These are phyloP conservation scores for Diarsia dahlii DNA, from an alignment of 2,888 invertebrate genomes.

Conservation along the genomic window DNA sequence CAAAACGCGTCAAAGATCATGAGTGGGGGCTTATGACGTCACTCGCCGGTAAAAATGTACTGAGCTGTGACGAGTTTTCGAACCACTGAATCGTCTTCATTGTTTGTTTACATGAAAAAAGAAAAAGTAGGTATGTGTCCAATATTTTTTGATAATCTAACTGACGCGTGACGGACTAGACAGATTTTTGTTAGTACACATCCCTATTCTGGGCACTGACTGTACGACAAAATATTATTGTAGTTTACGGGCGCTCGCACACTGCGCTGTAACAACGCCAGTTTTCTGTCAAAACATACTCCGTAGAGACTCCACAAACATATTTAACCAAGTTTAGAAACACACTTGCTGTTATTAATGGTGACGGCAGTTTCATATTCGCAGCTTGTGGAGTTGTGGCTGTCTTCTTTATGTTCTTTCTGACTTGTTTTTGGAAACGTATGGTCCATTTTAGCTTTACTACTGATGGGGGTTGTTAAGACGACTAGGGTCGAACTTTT, in stretches of 20 bases:
- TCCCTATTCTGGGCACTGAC: no score
- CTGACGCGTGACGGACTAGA: no score
- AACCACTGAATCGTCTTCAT: no score
- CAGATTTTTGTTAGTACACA: no score
- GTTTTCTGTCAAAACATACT: conserved; percentile 55
- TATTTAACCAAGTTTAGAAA: conserved; percentile 57
- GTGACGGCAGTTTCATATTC: conserved; percentile 56
- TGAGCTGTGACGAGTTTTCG: no score
- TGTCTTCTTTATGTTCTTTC: conserved; percentile 52
- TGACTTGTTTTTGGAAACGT: conserved; percentile 13
- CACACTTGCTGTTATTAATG: conserved; percentile 55
- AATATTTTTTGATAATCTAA: no score
- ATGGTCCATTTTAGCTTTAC: not conserved
- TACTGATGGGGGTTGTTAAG: not conserved
- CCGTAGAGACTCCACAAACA: conserved; percentile 49
- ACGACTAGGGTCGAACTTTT: conserved; percentile 2
- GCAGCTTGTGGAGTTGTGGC: conserved; percentile 19
- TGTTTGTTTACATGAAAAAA: no score
- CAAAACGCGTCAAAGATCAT: no score
- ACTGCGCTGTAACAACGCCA: conserved; percentile 41
- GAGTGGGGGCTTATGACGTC: no score
- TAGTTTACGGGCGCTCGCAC: conserved; percentile 46
- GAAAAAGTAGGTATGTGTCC: no score
- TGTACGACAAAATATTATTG: conserved; percentile 39
- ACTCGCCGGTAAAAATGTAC: no score